Base-by-base conservation (phyloP, 1,140 invertebrate species). In the Bombus terrestris region DNA sequence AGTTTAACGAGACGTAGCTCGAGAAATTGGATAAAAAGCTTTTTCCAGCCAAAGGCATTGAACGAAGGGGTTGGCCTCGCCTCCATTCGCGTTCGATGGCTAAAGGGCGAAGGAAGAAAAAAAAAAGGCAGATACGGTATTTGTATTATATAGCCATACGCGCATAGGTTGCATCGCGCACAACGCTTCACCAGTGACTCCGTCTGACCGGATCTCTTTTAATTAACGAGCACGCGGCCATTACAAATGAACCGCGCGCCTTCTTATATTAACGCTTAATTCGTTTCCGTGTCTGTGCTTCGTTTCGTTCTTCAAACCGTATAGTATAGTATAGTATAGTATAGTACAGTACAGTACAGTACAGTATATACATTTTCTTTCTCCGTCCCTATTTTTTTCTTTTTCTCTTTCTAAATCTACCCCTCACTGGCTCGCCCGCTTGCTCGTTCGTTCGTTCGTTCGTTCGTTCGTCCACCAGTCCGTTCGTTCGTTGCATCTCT, bases 21-120 rank as follows among this genome's bases (percentile, higher is more conserved):
- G 93, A 94, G 93, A 93, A 93, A 94, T 95, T 94, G 94, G 93
- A 95, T 94, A 94, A 95, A 94, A 92, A 94, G 94, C 92, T 93
- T 66, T 94, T 95, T 93, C 62, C 74, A 57, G 72, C 73, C 62
- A 83, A 82, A 83, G 80, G 47, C 80, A 77, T 79, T 85, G 78
- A 64, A 62, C 69, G 76, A 84, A 76, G 59, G 84, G 72, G 53
- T 66, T 37, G 53, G 74, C 66, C 83, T 81, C 71, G 69, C 72
- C 71, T 43, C 35, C 69, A 68, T 78, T 82, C 78, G 64, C 73
- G 79, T 85, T 80, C 84, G 84, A 85, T 85, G 78, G 78, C 66
- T 78, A 83, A 77, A 78, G 79, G 39, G 73, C 62, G 72, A 76
- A 76, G 57, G 39, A 75, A 43, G 18, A 59, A 13, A 47, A 25